Conservation (phyloP, 2,888 invertebrate genomes). For the Alcis repandata region DNA sequence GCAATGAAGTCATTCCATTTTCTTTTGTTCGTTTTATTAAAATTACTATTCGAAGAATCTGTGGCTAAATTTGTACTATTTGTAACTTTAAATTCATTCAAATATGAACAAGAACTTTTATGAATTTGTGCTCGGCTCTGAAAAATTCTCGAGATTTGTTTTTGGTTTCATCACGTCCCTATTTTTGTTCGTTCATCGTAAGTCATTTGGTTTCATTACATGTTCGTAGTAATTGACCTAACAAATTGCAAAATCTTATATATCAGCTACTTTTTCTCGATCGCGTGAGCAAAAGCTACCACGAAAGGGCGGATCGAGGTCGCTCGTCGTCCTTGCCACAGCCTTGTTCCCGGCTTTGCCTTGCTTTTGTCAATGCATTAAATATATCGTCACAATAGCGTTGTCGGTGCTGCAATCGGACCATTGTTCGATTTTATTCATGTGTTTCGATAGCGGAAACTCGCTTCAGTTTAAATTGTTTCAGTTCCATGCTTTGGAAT, state of each 20-base stretch:
- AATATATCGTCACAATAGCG: slow-evolving; percentile 42
- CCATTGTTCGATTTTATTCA: slow-evolving; percentile 47
- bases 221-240: slow-evolving; percentile 17
- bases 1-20: slow-evolving; percentile 48
- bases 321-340: slow-evolving; percentile 49
- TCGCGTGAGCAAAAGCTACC: slow-evolving; percentile 34
- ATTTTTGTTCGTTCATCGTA: not conserved
- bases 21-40: slow-evolving; percentile 48
- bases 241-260: slow-evolving; percentile 15
- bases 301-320: slow-evolving; percentile 48
- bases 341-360: slow-evolving; percentile 50
- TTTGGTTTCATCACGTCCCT: not conserved
- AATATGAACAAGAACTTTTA: not conserved
- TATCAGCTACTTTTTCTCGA: slow-evolving; percentile 28
- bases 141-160: no score
- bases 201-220: not conserved
- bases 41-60: slow-evolving; percentile 30
- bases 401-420: slow-evolving; percentile 35
- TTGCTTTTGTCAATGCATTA: slow-evolving; percentile 54
- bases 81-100: not conserved
- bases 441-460: slow-evolving; percentile 46
- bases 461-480: slow-evolving; percentile 44
- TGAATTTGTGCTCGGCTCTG: not conserved
- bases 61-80: slow-evolving; percentile 15
- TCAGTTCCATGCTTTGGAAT: slow-evolving; percentile 33